phyloP scores from a whole-genome alignment of 2,797 vertebrate species.

The Aldrovandia affinis region DNA sequence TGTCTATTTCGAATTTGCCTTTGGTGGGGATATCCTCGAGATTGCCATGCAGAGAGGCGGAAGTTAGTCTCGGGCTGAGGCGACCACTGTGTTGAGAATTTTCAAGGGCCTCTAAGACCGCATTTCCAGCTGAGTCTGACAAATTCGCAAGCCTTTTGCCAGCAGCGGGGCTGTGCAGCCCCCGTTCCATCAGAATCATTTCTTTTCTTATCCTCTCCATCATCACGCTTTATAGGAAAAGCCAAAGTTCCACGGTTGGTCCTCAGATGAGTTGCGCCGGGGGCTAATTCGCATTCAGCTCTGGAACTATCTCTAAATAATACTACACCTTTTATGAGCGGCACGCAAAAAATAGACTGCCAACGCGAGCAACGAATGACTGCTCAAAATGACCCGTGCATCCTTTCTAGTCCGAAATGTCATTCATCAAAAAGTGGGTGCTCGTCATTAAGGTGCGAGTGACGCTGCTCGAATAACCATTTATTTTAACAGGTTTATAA shows the following conservation, averaged over 20 bases:
- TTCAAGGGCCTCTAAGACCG: conserved; percentile 97
- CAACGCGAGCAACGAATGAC: conserved; percentile 90
- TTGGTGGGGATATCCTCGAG: conserved; percentile 91
- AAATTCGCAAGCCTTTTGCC: conserved; percentile 90
- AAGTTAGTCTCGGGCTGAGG: conserved; percentile 93
- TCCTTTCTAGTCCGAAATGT: conserved; percentile 92
- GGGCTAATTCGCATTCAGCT: conserved; percentile 94
- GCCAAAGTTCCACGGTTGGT: conserved; percentile 82
- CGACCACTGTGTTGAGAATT: conserved; percentile 96
- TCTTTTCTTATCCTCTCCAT: conserved; percentile 99
- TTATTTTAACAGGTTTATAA: conserved; percentile 99
- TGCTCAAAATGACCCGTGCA: conserved; percentile 94
- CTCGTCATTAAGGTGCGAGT: conserved; percentile 97
- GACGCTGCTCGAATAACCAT: conserved; percentile 99
- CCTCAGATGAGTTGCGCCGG: conserved; percentile 87
- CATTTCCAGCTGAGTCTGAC: conserved; percentile 91
- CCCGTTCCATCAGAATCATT: conserved; percentile 99
- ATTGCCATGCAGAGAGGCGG: conserved; percentile 89
- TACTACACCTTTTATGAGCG: conserved; percentile 87
- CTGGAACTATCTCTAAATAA: conserved; percentile 86
- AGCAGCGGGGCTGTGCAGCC: conserved; percentile 93
- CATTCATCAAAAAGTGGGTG: conserved; percentile 95
- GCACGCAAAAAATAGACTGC: conserved; percentile 87
- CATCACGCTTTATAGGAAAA: conserved; percentile 86
- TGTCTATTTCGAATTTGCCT: conserved; percentile 98